Base-by-base conservation (phyloP, 1,140 invertebrate genomes). In the Drosophila bifasciata region DNA sequence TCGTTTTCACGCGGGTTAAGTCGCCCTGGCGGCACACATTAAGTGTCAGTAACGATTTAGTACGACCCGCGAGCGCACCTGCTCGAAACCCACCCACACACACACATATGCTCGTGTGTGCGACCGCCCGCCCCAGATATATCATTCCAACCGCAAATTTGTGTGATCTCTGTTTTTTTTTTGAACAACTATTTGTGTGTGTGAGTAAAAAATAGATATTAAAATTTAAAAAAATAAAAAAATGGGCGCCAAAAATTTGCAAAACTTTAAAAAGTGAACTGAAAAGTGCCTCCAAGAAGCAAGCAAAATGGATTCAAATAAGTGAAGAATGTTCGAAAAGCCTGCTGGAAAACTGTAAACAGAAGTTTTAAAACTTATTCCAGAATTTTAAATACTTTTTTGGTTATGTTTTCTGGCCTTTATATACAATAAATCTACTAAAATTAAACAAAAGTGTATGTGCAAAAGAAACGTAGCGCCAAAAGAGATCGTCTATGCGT, bases 21-120 rank as follows among this genome's bases (percentile, higher is more conserved):
- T 78, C 72, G 66, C 70, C 72, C 76, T 83, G 78, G 79, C 76
- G 76, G 69, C 66, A n/a, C 81, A 86, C 67, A 69, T 74, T 71
- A 83, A 78, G 79, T 83, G 72, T 81, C 88, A 90, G 88, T 89
- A 83, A 83, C 81, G 78, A 84, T 89, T 89, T 72, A 76, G 78
- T 74, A 72, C 69, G 76, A 76, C 73, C 60, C 78, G 70, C 79
- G 80, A 60, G 58, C 79, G 80, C 78, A 84, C 67, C 79, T 79
- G 69, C 59, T 68, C 21, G n/a, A n/a, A 52, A 72, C 28, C 23
- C 66, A 56, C 32, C 25, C 16, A 43, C 36, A 52, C 52, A 56
- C 32, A 19, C 16, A 43, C 36, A 52, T 46, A 23, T 36, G 8
- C 41, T 25, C 41, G 25, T 56, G 40, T 21, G 15, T n/a, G n/a